Evolutionary conservation across 2,888 invertebrate species (phyloP), one percentile per base, ranked within the genome.

Genomic region (Miltochrista miniata): DNA sequence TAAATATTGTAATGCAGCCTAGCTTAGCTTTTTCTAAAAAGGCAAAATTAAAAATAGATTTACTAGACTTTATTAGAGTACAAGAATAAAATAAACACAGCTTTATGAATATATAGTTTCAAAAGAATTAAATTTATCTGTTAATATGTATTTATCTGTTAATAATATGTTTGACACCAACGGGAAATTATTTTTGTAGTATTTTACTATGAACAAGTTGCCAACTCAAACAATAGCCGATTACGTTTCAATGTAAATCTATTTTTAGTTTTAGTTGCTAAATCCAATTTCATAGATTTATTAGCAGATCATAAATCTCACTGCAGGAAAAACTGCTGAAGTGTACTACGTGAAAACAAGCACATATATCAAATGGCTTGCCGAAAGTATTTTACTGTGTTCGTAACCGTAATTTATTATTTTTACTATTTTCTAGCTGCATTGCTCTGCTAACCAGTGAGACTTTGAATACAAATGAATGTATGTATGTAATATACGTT

Each of bases 321-420:
- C 51, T 59, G 56, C 56, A 59, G 56, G 51, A 54, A 45, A 55
- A 43, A 50, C 30, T 55, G 51, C 45, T 50, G 18, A 42, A 36
- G 30, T 15, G 51, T 31, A 51, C 48, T 54, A 52, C 50, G 59
- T 59, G 59, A 61, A 65, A 65, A 64, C 64, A 61, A 64, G 45
- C 48, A 39, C 54, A 62, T 64, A 59, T 59, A 62, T 64, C 63
- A 64, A 62, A 61, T 45, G 48, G 37, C 44, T 39, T 42, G 49
- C 54, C 37, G 50, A 62, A 62, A 62, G 54, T 59, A 52, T 40
- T 47, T 50, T 47, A 53, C 50, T 43, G 39, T 35, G 29, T 37
- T 43, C 51, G 38, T 40, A 48, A 29, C 35, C 51, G 40, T 45
- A 49, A 51, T 63, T 59, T 56, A 55, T 60, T 55, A 43, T 51